Evolutionary conservation across 2,113 vertebrate species (phyloP), one percentile per base, ranked within the genome.

Genomic region (Miniopterus natalensis): DNA sequence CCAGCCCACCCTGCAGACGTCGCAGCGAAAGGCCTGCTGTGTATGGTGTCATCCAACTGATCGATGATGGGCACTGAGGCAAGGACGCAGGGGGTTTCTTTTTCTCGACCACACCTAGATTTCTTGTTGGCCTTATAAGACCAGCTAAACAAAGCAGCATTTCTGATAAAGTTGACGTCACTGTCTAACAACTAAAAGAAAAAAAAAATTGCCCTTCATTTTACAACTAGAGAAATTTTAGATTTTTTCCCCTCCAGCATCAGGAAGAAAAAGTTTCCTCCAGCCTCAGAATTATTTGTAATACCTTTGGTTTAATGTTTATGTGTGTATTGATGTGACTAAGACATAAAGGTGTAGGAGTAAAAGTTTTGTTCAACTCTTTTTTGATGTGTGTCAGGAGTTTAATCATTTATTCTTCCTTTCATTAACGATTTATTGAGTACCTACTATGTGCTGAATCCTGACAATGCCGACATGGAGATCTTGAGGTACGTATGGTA

Each of bases 61-160:
- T 89, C 92, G 94, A 65, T 68, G 86, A 85, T 81, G 68, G 71
- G 86, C 73, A 96, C 45, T 18, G 78, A 96, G 42, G 63, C 73
- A 71, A 20, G 2, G 21, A 79, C 57, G 1, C 1, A 36, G 55
- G 10, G 23, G 42, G n/a, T 78, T 95, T 90, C 91, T 96, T 45
- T 73, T 31, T 18, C 1, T 49, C 59, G 17, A 17, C 23, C 51
- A 89, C 17, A 70, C 85, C 15, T 29, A 90, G 53, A 81, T 68
- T 95, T 97, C 95, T 74, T 94, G 3, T 96, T 97, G 92, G 83
- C 25, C 96, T 93, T 92, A 25, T 73, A 93, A 0, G 0, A 95
- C 55, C 51, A 21, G 63, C 51, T 94, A 92, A 86, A 65, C 17
- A 55, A 92, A 9, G 3, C 68, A 84, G 42, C n/a, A n/a, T 36